These are phyloP conservation scores for Heterohyrax brucei DNA, from an alignment of 2,797 vertebrate species.

Conservation along the genomic window DNA sequence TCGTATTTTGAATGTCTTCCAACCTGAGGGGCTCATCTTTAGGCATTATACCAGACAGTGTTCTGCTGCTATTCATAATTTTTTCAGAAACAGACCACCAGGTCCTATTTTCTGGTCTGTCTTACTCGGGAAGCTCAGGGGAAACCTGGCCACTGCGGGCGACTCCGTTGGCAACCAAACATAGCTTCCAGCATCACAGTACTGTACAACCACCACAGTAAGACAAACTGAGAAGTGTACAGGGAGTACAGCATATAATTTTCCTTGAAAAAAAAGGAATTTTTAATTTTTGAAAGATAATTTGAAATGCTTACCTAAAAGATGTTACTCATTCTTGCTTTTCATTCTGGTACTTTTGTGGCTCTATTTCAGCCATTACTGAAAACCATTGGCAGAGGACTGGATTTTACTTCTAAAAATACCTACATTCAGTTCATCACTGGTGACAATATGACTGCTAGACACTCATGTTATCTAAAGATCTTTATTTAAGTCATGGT, in stretches of 20 bases:
- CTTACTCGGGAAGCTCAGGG: too few relatives aligned
- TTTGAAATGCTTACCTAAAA: slow-evolving; percentile 49
- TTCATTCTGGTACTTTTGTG: not conserved
- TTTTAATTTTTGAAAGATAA: slow-evolving; percentile 32
- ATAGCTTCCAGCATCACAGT: too few relatives aligned
- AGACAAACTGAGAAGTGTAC: too few relatives aligned
- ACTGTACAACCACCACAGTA: too few relatives aligned
- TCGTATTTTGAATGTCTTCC: too few relatives aligned
- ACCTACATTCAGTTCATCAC: not conserved
- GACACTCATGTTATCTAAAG: not conserved
- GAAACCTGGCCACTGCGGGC: too few relatives aligned
- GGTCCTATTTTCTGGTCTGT: too few relatives aligned
- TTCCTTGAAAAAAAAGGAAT: not conserved
- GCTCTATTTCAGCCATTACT: not conserved
- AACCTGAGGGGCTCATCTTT: too few relatives aligned
- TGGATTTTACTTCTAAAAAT: not conserved
- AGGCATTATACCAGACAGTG: too few relatives aligned
- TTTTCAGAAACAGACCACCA: too few relatives aligned
- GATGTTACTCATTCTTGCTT: not conserved
- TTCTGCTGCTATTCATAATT: too few relatives aligned
- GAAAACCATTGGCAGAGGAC: not conserved
- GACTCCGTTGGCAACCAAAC: too few relatives aligned
- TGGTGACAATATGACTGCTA: not conserved
- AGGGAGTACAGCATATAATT: not conserved
- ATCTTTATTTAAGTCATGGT: not conserved